phyloP scores from a whole-genome alignment of 2,113 vertebrate genomes.

The Forbesichthys papilliferus region DNA sequence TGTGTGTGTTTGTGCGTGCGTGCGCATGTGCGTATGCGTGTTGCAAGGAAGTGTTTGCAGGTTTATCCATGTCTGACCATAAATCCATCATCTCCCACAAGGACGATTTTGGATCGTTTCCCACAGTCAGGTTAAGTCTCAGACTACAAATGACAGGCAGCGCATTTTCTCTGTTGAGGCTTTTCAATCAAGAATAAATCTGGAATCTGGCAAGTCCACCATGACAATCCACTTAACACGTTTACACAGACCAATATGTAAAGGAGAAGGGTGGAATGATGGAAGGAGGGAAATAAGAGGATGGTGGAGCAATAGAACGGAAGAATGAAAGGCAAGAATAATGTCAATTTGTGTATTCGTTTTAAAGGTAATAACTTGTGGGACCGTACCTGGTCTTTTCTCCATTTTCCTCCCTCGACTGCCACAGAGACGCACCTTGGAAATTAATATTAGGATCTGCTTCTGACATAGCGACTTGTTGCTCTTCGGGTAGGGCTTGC shows the following conservation, averaged over 20 bases:
- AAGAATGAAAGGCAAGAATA: neutral
- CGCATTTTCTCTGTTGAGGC: constrained; percentile 49
- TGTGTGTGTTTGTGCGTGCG: constrained; percentile 23
- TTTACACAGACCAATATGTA: constrained; percentile 18
- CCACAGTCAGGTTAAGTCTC: constrained; percentile 59
- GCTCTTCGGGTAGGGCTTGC: constrained; percentile 86
- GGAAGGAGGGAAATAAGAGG: constrained; percentile 2
- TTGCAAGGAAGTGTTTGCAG: constrained; percentile 28
- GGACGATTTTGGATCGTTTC: constrained; percentile 47
- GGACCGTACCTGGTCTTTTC: constrained; percentile 82
- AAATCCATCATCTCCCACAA: constrained; percentile 34
- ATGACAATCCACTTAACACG: constrained; percentile 45
- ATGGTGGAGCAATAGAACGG: neutral
- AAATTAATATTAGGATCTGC: constrained; percentile 87
- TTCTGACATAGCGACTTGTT: constrained; percentile 93
- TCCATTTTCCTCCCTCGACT: constrained; percentile 79
- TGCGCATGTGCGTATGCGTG: constrained; percentile 2
- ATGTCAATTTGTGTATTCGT: neutral
- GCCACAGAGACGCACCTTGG: constrained; percentile 89
- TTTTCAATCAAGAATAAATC: constrained; percentile 63
- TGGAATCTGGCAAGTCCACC: constrained; percentile 48
- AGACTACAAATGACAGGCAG: constrained; percentile 54
- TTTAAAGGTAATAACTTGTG: neutral
- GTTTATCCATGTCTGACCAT: constrained; percentile 4
- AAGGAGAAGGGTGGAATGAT: constrained; percentile 1